A percentile compares a stretch with the other conserved stretches of the same genome.
phyloP scores from a whole-genome alignment of 2,113 vertebrate species.

The Carettochelys insculpta region DNA sequence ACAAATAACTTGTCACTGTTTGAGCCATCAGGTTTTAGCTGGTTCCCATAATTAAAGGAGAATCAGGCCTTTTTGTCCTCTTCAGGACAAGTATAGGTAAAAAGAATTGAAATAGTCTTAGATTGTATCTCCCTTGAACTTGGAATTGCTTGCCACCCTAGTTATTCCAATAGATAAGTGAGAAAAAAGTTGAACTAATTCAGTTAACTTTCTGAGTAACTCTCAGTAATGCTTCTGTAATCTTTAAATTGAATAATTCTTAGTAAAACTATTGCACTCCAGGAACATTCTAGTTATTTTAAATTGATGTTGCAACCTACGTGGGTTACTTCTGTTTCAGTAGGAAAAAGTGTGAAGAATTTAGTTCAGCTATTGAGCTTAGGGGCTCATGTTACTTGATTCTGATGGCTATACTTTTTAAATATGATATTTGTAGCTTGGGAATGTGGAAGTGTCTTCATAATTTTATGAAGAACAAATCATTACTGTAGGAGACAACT shows the following conservation, averaged over 20 bases:
- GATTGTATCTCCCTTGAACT: slow-evolving; percentile 52
- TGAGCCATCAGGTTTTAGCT: slow-evolving; percentile 55
- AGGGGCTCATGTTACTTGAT: background rate
- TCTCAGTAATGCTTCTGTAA: background rate
- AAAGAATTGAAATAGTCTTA: slow-evolving; percentile 65
- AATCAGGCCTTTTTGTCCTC: slow-evolving; percentile 61
- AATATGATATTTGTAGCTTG: fast-evolving
- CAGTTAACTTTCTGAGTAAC: background rate
- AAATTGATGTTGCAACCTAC: background rate
- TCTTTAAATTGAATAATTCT: background rate
- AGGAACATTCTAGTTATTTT: background rate
- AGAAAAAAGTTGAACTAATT: slow-evolving; percentile 10
- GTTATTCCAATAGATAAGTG: slow-evolving; percentile 34
- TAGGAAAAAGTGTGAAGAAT: background rate
- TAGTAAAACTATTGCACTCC: slow-evolving; percentile 8
- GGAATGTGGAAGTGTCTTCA: background rate
- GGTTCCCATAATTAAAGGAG: slow-evolving; percentile 61
- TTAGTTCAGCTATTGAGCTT: background rate
- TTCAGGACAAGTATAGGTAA: slow-evolving; percentile 63
- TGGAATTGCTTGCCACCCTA: slow-evolving; percentile 42
- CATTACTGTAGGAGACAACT: slow-evolving; percentile 24
- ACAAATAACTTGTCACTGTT: slow-evolving; percentile 40
- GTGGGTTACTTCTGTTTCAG: background rate
- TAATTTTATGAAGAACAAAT: slow-evolving; percentile 50
- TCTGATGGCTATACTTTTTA: background rate